Evolutionary conservation across 2,113 vertebrate species (phyloP), one percentile per base, ranked within the genome.

Genomic region (Scomber japonicus): DNA sequence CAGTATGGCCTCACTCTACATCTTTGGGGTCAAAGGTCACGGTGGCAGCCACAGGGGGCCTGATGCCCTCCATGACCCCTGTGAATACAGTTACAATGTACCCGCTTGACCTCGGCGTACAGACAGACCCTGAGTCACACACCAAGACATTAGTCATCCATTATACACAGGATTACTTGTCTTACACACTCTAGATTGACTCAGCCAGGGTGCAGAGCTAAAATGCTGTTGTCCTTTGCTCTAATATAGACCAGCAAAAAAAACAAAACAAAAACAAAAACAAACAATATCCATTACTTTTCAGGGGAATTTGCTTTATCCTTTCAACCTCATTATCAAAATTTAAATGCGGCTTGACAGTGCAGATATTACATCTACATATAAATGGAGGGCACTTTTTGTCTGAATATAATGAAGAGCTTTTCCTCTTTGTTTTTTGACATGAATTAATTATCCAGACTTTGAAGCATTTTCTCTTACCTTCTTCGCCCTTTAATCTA

Each of bases 341-440:
- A 84, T 80, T 21, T 31, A 56, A 85, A 86, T 83, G 75, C 71
- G 53, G 64, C 60, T 82, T 81, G 72, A 80, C 71, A 71, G 69
- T 70, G 30, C 68, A 76, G 76, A 83, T 92, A 89, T 89, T 71
- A 81, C 78, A 93, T 94, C 86, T 91, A 75, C 92, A 92, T 93
- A 93, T 86, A 83, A 93, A 89, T 78, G 48, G 68, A 40, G 40
- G 40, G 16, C 35, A 66, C 71, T 79, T 92, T 92, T 94, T 90
- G 80, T 89, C 31, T 75, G 57, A 54, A 13, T 45, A 67, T 88
- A 69, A 87, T 86, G 50, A 81, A 83, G 64, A 82, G 77, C 72
- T 56, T 54, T 61, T 53, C 9, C 12, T 59, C 65, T 83, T 90
- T 93, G 71, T 91, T 91, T 93, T 81, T 60, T 71, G 55, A 63